Evolutionary conservation across 2,113 vertebrate genomes (phyloP).

Genomic region (Crotalus tigris): DNA sequence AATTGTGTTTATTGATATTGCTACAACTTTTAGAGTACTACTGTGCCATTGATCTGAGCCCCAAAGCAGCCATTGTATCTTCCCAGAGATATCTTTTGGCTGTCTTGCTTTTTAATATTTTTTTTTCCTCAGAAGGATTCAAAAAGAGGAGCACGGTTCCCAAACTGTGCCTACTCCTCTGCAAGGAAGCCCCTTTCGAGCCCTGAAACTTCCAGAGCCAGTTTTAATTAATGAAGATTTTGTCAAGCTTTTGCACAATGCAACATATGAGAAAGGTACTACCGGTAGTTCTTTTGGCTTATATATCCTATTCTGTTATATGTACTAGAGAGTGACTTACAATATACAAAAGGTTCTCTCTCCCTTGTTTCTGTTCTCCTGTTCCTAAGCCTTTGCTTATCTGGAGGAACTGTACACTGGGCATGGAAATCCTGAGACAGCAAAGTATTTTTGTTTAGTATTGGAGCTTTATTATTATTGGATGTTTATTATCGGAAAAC

Average conservation of each 20-base stretch:
- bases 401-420: not conserved
- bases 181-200: slow-evolving; percentile 76
- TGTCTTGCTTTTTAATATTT: slow-evolving; percentile 19
- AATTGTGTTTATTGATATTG: not conserved
- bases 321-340: not conserved
- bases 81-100: not conserved
- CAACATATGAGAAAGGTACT: slow-evolving; percentile 78
- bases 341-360: not conserved
- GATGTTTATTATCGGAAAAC: not conserved
- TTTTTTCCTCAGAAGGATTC: slow-evolving; percentile 69
- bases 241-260: slow-evolving; percentile 71
- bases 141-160: slow-evolving; percentile 73
- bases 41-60: not conserved
- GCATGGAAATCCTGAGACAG: not conserved
- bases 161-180: slow-evolving; percentile 70
- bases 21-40: not conserved
- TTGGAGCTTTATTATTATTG: not conserved
- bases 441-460: not conserved
- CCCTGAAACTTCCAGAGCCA: slow-evolving; percentile 74
- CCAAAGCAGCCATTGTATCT: not conserved
- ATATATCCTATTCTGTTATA: not conserved
- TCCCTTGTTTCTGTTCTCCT: not conserved
- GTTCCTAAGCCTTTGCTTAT: not conserved
- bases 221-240: slow-evolving; percentile 73
- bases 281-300: not conserved